Base-by-base conservation (phyloP, 2,888 invertebrate genomes). In the Callinectes sapidus region DNA sequence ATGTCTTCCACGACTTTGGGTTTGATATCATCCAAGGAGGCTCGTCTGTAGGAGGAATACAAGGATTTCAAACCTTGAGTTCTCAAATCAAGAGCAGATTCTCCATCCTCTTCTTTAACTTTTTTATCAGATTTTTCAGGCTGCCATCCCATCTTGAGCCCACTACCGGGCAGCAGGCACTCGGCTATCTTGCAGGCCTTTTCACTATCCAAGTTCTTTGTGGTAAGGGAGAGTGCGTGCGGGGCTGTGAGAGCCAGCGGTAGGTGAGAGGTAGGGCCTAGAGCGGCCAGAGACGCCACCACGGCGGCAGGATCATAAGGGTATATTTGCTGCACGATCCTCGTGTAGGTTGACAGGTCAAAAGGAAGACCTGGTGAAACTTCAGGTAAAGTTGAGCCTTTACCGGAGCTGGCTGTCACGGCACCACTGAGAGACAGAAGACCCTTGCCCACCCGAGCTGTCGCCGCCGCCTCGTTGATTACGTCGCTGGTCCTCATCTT, bases 1-100 rank as follows among this genome's bases (percentile, higher is more conserved):
- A 94, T 90, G 87, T 94, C 94, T 55, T 94, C 94, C 32, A 94
- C 94, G 3, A 92, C 87, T 81, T 94, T 94, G 16, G 94, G 94
- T 61, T 94, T 94, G 18, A 94, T 92, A 77, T 94, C 91, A 81
- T 94, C 94, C 35, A 94, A 61, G n/a, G 94, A 39, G 35, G 94
- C 94, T 23, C 94, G 71, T 28, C 94, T 89, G 87, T 94, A 94
- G 18, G 92, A 93, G 0, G 94, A 94, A 54, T 94, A 94, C 6
- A 94, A 91, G 8, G 94, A 94, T 91, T 94, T 94, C 14, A 94
- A 86, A 0, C 94, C 94, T 48, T 94, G 94, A 28, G 94, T 94
- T 35, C 92, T 92, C 23, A 94, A 90, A 39, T 94, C 94, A n/a
- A 94, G 92, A 14, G 94, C 94, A 55, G 92, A 90, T 85, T 94